These are phyloP conservation scores for Thamnaconus septentrionalis DNA, from an alignment of 2,113 vertebrate species.

Conservation along the genomic window DNA sequence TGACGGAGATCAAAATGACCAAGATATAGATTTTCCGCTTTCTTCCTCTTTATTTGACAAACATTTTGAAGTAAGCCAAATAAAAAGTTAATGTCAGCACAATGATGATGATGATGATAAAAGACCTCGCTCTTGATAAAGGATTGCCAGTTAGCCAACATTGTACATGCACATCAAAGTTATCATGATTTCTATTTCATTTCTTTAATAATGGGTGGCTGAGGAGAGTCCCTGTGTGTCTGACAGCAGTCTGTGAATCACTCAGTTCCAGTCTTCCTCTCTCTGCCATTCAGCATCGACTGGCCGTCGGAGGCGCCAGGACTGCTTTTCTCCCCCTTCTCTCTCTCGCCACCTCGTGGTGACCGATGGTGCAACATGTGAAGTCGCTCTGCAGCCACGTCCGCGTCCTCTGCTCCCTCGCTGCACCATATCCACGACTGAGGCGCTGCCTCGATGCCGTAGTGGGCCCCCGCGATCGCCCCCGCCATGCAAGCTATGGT, in stretches of 20 bases:
- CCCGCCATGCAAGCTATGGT: constrained; percentile 99
- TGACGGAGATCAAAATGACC: too few species aligned
- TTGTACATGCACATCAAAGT: background rate
- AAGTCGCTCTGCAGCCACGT: constrained; percentile 81
- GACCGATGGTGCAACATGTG: constrained; percentile 79
- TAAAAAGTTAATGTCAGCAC: too few species aligned
- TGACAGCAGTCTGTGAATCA: constrained; percentile 27
- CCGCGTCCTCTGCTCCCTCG: constrained; percentile 87
- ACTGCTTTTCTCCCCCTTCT: constrained; percentile 21
- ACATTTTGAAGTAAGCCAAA: too few species aligned
- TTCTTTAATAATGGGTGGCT: background rate
- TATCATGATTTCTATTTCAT: background rate
- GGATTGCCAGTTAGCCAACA: background rate
- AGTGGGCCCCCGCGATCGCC: constrained; percentile 95
- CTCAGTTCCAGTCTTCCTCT: constrained; percentile 42
- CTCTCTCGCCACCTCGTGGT: constrained; percentile 35
- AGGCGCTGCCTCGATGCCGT: constrained; percentile 86
- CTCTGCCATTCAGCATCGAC: constrained; percentile 37
- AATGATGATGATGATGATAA: background rate
- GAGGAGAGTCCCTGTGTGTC: constrained; percentile 15
- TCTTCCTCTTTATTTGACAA: too few species aligned
- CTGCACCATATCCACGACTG: constrained; percentile 88
- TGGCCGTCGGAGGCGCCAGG: constrained; percentile 21
- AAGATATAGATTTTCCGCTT: too few species aligned
- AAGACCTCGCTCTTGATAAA: too few species aligned